Base-by-base conservation (phyloP, 2,113 vertebrate species). In the Lophius piscatorius region DNA sequence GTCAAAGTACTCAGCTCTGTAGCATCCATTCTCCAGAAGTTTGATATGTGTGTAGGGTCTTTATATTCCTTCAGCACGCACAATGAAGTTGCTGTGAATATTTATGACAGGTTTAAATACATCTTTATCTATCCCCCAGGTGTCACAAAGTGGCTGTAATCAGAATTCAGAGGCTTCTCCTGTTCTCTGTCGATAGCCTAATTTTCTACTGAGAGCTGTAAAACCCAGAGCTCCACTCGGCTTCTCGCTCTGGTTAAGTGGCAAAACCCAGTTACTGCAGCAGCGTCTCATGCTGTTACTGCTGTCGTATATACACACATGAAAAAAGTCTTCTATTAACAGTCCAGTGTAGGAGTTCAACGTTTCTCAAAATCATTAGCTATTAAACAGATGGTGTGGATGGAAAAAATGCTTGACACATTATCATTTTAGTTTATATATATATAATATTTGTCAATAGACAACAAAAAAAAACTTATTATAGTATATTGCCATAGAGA, bases 1-100 rank as follows among this genome's bases (percentile, higher is more conserved):
- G 71, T 61, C 61, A 64, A 70, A 74, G 66, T 11, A 20, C 33
- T 75, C 33, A 1, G 16, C 38, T 56, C 73, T 52, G 38, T 40
- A 28, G 65, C 81, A 83, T 87, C 70, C 57, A 82, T 85, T 78
- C 48, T 70, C 67, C 74, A 41, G 46, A 63, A 85, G 81, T 70
- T 78, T 58, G 77, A 70, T 73, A 77, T 73, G n/a, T n/a, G n/a
- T 58, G 63, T 64, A 39, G 72, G 81, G 80, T 88, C 83, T 90
- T 88, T 84, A 87, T 75, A 85, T 78, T 76, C 82, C 87, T 89
- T 86, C 81, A 76, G 72, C 88, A 88, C 4, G 46, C 73, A 88
- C 86, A 85, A 85, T 91, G 90, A 91, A 91, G 84, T 83, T 85
- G 82, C 82, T 80, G 83, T 88, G 89, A 87, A 91, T 90, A 91